phyloP scores from a whole-genome alignment of 2,888 invertebrate genomes.

The Stenurella melanura region DNA sequence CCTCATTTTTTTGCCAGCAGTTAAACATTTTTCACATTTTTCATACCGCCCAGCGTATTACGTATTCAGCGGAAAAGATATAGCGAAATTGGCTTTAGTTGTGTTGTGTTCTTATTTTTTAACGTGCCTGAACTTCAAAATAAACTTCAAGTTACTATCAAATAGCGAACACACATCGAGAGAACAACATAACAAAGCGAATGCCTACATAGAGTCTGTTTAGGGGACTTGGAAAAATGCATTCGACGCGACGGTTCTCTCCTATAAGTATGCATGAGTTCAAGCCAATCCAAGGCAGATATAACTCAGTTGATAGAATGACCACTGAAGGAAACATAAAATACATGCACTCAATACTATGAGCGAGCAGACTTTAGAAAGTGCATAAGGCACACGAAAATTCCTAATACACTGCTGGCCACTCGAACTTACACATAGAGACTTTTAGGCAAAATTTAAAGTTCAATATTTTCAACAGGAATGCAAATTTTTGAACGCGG shows the following conservation, averaged over 20 bases:
- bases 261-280: not conserved
- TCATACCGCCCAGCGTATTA: conserved; percentile 42
- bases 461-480: no score
- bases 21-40: conserved; percentile 65
- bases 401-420: no score
- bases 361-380: no score
- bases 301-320: not conserved
- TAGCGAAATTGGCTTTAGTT: conserved; percentile 38
- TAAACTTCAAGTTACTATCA: conserved; percentile 30
- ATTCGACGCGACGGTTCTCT: conserved; percentile 2
- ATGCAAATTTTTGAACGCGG: no score
- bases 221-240: conserved; percentile 7
- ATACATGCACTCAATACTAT: not conserved
- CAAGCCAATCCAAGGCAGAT: not conserved
- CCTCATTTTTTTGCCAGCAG: conserved; percentile 59
- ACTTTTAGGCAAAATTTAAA: no score
- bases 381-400: no score
- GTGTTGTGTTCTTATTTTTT: conserved; percentile 39
- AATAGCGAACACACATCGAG: conserved; percentile 32
- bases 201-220: not conserved
- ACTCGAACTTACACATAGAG: no score
- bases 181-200: conserved; percentile 7
- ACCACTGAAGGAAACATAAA: not conserved
- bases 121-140: conserved; percentile 30
- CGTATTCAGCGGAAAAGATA: conserved; percentile 41